These are phyloP conservation scores for Entomobrya proxima DNA, from an alignment of 2,888 invertebrate species.

Conservation along the genomic window DNA sequence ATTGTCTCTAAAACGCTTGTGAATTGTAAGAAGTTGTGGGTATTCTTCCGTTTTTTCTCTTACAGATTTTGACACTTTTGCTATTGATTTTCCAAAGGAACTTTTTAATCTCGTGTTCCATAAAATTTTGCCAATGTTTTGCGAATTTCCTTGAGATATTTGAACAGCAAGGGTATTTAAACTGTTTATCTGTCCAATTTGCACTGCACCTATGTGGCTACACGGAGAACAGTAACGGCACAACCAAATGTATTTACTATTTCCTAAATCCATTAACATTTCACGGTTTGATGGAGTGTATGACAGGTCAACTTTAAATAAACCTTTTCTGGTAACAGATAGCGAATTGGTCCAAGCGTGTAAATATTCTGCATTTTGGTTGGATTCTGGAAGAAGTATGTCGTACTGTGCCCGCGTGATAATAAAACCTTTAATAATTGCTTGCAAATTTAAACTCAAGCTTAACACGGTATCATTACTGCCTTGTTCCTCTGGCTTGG, in stretches of 20 bases:
- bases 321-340: background rate
- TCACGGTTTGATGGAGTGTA: background rate
- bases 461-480: background rate
- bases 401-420: slow-evolving; percentile 5
- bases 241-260: background rate
- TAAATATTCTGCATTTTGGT: background rate
- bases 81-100: background rate
- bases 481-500: background rate
- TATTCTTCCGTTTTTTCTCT: background rate
- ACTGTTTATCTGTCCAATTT: background rate
- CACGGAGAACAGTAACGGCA: background rate
- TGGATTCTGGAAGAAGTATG: background rate
- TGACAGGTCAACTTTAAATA: background rate
- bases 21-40: background rate
- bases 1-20: background rate
- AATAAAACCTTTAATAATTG: background rate
- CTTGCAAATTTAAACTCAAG: background rate
- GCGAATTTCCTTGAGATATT: background rate
- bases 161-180: background rate
- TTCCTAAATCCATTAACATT: background rate
- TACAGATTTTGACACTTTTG: background rate
- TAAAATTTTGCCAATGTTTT: slow-evolving; percentile 5
- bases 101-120: background rate
- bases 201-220: background rate
- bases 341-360: background rate